Conservation (phyloP, 2,797 vertebrate species). For the Phataginus tetradactyla region DNA sequence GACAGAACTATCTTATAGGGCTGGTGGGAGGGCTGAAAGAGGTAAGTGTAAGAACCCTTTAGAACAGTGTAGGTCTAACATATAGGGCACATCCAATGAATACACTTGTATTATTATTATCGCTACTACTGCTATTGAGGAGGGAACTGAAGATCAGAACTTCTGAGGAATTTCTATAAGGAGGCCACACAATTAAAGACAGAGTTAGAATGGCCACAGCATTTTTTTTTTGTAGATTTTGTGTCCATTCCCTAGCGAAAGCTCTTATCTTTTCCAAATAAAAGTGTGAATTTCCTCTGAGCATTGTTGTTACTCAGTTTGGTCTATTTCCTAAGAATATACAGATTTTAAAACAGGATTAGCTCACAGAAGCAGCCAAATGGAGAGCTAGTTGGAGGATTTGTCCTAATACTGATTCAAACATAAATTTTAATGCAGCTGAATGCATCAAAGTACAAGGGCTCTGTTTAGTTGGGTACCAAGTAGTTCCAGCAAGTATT, state of each 20-base stretch:
- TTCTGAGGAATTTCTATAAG: not conserved
- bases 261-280: not conserved
- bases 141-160: not conserved
- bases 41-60: not conserved
- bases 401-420: constrained; percentile 54
- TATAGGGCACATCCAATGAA: not conserved
- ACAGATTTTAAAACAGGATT: constrained; percentile 57
- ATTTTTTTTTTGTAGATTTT: not conserved
- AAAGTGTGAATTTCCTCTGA: constrained; percentile 53
- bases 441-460: constrained; percentile 41
- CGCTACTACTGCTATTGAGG: not conserved
- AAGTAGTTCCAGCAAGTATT: constrained; percentile 55
- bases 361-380: not conserved
- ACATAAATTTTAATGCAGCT: constrained; percentile 45
- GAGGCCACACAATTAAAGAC: not conserved
- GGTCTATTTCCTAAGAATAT: constrained; percentile 29
- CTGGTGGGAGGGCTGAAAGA: not conserved
- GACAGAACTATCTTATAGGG: not conserved
- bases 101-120: not conserved
- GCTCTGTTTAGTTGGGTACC: constrained; percentile 16
- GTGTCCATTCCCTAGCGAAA: not conserved
- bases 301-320: constrained; percentile 32
- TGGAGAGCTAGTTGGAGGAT: not conserved
- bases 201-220: not conserved
- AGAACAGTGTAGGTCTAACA: not conserved